Percentiles rank a stretch among this genome's conserved stretches.
These are phyloP conservation scores for Holcopasites calliopsidis DNA, from an alignment of 1,140 invertebrate genomes.

Conservation along the genomic window DNA sequence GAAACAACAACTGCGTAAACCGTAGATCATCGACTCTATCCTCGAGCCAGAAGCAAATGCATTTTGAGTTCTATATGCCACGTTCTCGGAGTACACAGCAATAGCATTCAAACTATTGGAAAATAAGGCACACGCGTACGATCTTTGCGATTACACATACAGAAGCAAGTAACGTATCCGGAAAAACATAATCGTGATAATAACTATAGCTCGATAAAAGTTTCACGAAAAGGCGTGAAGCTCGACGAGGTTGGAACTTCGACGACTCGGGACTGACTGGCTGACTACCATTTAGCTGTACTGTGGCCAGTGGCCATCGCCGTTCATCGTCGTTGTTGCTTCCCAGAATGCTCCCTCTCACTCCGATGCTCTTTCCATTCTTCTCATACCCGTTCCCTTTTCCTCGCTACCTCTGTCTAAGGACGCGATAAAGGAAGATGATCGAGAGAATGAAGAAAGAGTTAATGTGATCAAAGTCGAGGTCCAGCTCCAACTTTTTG, in stretches of 20 bases:
- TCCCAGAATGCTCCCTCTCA: constrained; percentile 11
- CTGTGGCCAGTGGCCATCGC: constrained; percentile 68
- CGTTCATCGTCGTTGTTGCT: constrained; percentile 70
- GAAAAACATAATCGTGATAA: neutral
- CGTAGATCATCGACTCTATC: neutral
- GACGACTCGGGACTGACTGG: constrained; percentile 69
- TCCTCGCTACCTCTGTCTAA: neutral
- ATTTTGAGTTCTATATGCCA: neutral
- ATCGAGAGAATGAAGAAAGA: constrained; percentile 5
- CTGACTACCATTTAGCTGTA: constrained; percentile 30
- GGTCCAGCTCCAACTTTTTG: neutral
- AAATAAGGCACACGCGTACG: neutral
- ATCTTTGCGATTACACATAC: neutral
- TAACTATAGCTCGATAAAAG: too few species aligned
- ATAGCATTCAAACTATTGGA: neutral
- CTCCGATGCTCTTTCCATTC: constrained; percentile 6
- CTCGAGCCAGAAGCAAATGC: neutral
- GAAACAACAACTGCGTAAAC: constrained; percentile 8
- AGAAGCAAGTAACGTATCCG: neutral
- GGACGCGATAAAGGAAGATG: constrained; percentile 11
- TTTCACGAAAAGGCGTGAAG: neutral
- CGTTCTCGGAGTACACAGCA: neutral
- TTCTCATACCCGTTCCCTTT: neutral
- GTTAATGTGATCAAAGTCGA: constrained; percentile 32
- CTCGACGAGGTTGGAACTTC: constrained; percentile 48